A percentile compares a stretch with the other conserved stretches of the same genome.
Evolutionary conservation across 2,888 invertebrate species (phyloP).

Genomic region (Acanthosepion lycidas): DNA sequence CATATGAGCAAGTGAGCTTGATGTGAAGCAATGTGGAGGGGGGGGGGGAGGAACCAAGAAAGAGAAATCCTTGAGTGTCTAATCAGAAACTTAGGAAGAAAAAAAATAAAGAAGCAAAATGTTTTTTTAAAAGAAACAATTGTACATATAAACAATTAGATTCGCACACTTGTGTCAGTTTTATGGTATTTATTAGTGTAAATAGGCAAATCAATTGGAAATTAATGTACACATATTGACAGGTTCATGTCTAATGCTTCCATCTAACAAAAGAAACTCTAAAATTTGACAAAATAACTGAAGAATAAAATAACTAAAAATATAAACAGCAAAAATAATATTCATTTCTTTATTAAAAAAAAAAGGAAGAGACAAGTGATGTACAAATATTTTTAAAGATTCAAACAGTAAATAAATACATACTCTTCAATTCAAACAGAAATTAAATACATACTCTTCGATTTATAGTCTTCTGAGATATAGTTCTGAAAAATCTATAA

Average conservation of each 20-base stretch:
- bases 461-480: too few relatives aligned
- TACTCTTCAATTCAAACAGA: too few relatives aligned
- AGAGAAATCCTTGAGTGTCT: not conserved
- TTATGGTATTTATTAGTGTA: conserved; percentile 4
- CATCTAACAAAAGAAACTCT: not conserved
- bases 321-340: not conserved
- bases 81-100: not conserved
- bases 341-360: not conserved
- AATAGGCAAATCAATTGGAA: not conserved
- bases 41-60: not conserved
- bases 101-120: not conserved
- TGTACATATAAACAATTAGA: conserved; percentile 3
- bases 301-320: not conserved
- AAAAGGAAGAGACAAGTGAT: too few relatives aligned
- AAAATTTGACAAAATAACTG: conserved; percentile 4
- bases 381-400: too few relatives aligned
- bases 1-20: not conserved
- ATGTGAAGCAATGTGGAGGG: not conserved
- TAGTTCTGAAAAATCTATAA: too few relatives aligned
- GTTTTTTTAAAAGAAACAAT: not conserved
- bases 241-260: not conserved
- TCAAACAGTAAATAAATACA: too few relatives aligned
- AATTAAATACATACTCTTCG: too few relatives aligned
- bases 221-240: conserved; percentile 22
- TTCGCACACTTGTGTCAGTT: not conserved